These are phyloP conservation scores for Archegozetes longisetosus DNA, from an alignment of 1,140 invertebrate genomes.

Conservation along the genomic window DNA sequence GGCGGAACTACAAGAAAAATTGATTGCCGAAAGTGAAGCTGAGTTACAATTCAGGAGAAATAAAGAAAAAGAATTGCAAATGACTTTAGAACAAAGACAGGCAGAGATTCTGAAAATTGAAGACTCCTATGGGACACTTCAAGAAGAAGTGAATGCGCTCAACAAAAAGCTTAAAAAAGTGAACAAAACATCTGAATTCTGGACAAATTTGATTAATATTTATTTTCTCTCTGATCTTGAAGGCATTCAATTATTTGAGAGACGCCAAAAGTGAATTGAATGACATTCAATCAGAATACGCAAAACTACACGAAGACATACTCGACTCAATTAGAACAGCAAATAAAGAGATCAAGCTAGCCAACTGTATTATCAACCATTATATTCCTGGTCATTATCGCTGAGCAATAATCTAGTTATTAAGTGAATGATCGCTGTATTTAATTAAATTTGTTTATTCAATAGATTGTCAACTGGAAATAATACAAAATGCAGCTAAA, in stretches of 20 bases:
- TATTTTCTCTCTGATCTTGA: constrained; percentile 30
- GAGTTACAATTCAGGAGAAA: constrained; percentile 70
- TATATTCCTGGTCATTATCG: constrained; percentile 70
- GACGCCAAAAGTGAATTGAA: constrained; percentile 68
- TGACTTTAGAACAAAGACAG: constrained; percentile 63
- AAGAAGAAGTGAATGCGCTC: constrained; percentile 81
- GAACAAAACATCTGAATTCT: constrained; percentile 25
- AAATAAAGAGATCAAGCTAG: constrained; percentile 73
- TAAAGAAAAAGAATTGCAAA: constrained; percentile 63
- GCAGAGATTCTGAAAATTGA: constrained; percentile 86
- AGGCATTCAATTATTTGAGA: constrained; percentile 60
- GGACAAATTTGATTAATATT: not conserved
- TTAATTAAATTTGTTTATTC: not conserved
- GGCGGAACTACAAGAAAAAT: constrained; percentile 76
- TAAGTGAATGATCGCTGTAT: constrained; percentile 2
- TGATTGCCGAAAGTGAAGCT: constrained; percentile 73
- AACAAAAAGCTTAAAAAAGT: constrained; percentile 85
- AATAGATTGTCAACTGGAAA: constrained; percentile 39
- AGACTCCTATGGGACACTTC: constrained; percentile 81
- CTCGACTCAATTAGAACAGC: constrained; percentile 79
- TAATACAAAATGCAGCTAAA: constrained; percentile 78
- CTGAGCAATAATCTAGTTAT: too few relatives aligned
- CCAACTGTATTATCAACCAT: constrained; percentile 59
- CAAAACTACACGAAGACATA: constrained; percentile 86
- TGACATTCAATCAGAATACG: constrained; percentile 82